Conservation (phyloP, 1,140 invertebrate genomes). For the Cydia fagiglandana region DNA sequence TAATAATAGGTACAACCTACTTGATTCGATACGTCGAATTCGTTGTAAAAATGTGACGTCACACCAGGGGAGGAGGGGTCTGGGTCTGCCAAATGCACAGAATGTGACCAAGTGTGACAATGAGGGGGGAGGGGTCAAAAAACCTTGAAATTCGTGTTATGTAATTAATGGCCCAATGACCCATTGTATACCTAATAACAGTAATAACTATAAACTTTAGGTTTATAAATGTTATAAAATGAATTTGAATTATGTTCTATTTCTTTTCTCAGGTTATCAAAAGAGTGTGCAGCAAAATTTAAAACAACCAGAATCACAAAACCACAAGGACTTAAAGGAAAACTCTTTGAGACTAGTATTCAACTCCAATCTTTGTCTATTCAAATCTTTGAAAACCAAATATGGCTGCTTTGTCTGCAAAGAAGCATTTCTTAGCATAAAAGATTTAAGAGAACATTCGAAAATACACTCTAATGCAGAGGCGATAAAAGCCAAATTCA, state of each 20-base stretch:
- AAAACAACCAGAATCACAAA: slow-evolving; percentile 9
- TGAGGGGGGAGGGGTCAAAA: no score
- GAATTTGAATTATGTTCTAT: neutral
- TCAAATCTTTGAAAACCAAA: slow-evolving; percentile 52
- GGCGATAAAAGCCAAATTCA: slow-evolving; percentile 35
- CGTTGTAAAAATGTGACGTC: no score
- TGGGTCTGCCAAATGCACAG: no score
- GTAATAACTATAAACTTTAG: no score
- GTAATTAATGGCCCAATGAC: no score
- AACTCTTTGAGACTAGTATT: slow-evolving; percentile 47
- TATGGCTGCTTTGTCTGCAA: slow-evolving; percentile 49
- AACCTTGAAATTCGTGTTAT: no score
- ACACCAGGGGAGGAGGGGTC: no score
- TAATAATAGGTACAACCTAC: no score
- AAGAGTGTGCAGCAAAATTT: slow-evolving; percentile 11
- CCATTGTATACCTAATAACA: no score
- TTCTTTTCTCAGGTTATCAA: slow-evolving; percentile 16
- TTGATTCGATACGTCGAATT: no score
- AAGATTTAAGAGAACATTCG: slow-evolving; percentile 44
- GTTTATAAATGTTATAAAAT: neutral
- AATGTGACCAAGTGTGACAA: no score
- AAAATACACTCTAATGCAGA: slow-evolving; percentile 39
- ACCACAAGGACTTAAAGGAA: slow-evolving; percentile 34
- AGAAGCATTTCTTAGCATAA: slow-evolving; percentile 39
- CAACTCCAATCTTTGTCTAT: slow-evolving; percentile 54